A percentile compares a stretch with the other conserved stretches of the same genome.
Evolutionary conservation across 2,888 invertebrate genomes (phyloP).

Genomic region (Lymantria dispar): DNA sequence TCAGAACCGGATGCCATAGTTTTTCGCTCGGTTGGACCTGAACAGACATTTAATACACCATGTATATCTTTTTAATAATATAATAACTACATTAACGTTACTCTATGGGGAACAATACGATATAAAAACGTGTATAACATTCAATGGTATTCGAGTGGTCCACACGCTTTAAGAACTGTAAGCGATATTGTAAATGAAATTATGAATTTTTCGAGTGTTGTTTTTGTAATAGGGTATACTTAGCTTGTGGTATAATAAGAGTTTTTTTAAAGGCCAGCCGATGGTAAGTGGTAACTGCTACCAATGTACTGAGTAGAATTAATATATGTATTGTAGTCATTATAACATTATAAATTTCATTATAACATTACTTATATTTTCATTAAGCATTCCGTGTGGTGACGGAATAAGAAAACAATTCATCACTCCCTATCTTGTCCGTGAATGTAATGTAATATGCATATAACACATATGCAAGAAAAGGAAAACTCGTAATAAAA

Average conservation of each 20-base stretch:
- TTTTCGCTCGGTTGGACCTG: slow-evolving; percentile 67
- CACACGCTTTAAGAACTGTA: slow-evolving; percentile 22
- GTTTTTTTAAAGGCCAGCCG: background rate
- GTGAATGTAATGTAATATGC: no score
- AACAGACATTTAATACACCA: slow-evolving; percentile 59
- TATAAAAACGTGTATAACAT: slow-evolving; percentile 29
- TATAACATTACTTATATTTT: no score
- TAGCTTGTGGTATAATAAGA: slow-evolving; percentile 2
- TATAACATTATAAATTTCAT: no score
- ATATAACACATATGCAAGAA: no score
- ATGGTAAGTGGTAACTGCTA: background rate
- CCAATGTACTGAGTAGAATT: background rate
- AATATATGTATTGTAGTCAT: no score
- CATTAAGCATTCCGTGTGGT: no score
- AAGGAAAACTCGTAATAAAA: no score
- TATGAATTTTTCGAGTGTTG: slow-evolving; percentile 18
- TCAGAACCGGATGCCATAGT: slow-evolving; percentile 75
- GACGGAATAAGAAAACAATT: no score
- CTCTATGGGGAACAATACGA: slow-evolving; percentile 24
- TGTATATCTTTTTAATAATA: slow-evolving; percentile 75
- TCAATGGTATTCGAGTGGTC: slow-evolving; percentile 32
- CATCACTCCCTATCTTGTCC: no score
- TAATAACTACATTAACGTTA: slow-evolving; percentile 61
- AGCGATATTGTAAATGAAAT: slow-evolving; percentile 33
- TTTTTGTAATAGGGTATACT: slow-evolving; percentile 9